phyloP scores from a whole-genome alignment of 2,888 invertebrate genomes.

The Dasypogon diadema region DNA sequence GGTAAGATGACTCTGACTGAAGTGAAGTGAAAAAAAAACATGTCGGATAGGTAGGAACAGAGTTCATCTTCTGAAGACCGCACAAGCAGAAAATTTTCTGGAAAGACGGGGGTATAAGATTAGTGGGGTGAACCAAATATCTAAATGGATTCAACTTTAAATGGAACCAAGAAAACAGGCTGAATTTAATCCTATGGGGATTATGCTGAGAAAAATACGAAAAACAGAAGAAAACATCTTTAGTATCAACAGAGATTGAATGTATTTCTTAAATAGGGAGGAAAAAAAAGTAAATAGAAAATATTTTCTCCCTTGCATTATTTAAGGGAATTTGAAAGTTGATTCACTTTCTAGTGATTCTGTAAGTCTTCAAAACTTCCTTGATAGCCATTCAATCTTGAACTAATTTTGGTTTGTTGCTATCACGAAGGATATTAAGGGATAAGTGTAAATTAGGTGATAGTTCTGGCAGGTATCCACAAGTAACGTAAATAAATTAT shows the following conservation, averaged over 20 bases:
- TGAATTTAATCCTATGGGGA: conserved; percentile 39
- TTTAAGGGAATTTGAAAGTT: conserved; percentile 13
- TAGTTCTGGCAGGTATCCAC: conserved; percentile 1
- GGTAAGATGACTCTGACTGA: conserved; percentile 24
- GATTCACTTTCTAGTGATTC: background rate
- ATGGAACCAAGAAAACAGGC: conserved; percentile 21
- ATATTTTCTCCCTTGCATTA: conserved; percentile 9
- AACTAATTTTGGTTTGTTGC: conserved; percentile 27
- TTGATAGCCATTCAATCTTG: conserved; percentile 27
- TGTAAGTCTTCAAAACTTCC: conserved; percentile 7
- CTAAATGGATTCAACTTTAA: conserved; percentile 47
- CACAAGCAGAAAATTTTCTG: conserved; percentile 28
- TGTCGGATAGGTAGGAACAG: conserved; percentile 8
- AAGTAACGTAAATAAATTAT: conserved; percentile 29
- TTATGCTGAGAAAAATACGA: background rate
- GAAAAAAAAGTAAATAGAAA: conserved; percentile 33
- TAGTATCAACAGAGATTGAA: conserved; percentile 26
- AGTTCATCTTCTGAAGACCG: conserved; percentile 13
- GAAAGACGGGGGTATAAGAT: background rate
- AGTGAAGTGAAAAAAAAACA: conserved; percentile 30
- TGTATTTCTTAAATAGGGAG: conserved; percentile 30
- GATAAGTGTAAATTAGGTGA: conserved; percentile 33
- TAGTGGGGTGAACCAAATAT: conserved; percentile 42
- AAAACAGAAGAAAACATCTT: conserved; percentile 28
- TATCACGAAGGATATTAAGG: conserved; percentile 13